phyloP scores from a whole-genome alignment of 2,888 invertebrate species.

The Oasisia sp. region DNA sequence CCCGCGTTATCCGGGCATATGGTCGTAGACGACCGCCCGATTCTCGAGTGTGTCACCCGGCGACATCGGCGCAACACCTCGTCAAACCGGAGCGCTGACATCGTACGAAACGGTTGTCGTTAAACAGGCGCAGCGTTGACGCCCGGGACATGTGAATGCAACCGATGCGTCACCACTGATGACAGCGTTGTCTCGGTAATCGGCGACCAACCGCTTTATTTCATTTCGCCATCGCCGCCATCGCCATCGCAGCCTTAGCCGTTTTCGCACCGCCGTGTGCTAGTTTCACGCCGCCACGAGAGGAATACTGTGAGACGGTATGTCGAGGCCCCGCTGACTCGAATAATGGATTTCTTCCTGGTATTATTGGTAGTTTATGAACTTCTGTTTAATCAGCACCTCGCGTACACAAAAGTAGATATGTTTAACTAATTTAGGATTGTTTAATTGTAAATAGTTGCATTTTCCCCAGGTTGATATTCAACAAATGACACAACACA shows the following conservation, averaged over 20 bases:
- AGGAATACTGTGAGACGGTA: background rate
- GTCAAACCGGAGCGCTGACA: background rate
- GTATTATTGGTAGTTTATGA: background rate
- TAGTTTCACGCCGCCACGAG: background rate
- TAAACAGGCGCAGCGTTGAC: constrained; percentile 10
- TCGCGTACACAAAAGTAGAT: background rate
- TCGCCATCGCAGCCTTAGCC: background rate
- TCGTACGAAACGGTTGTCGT: constrained; percentile 2
- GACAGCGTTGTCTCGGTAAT: background rate
- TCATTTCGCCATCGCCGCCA: background rate
- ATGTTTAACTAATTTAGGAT: too few species aligned
- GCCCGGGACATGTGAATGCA: background rate
- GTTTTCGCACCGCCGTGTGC: background rate
- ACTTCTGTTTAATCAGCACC: background rate
- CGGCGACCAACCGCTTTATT: background rate
- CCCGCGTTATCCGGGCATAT: background rate
- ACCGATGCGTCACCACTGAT: background rate
- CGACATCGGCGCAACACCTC: background rate
- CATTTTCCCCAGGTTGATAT: too few species aligned
- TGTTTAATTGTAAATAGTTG: too few species aligned
- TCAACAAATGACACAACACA: too few species aligned
- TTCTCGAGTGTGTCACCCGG: background rate
- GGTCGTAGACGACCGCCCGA: background rate
- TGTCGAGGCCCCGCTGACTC: background rate
- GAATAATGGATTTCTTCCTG: background rate